Evolutionary conservation across 2,797 vertebrate genomes (phyloP).

Genomic region (Melanotaenia parkinsoni): DNA sequence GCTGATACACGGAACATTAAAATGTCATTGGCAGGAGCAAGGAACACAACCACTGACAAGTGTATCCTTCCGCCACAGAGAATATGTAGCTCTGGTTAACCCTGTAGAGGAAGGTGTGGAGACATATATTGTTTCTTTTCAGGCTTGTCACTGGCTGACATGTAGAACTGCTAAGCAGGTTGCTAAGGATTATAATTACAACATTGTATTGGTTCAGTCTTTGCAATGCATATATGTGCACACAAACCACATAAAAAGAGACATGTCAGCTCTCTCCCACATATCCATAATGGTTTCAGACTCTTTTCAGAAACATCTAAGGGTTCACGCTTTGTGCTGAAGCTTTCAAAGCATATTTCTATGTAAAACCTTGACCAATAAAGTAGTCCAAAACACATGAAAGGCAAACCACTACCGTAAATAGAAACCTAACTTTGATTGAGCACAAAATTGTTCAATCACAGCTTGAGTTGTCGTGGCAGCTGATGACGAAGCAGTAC

Average conservation of each 20-base stretch:
- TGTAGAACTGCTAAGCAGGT: neutral
- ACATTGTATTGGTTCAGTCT: neutral
- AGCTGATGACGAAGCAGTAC: conserved; percentile 49
- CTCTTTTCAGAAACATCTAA: neutral
- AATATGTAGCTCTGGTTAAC: neutral
- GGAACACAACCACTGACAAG: conserved; percentile 63
- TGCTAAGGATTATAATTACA: neutral
- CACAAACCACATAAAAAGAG: neutral
- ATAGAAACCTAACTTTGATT: conserved; percentile 67
- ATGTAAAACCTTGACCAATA: conserved; percentile 33
- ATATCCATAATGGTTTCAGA: neutral
- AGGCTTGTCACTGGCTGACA: neutral
- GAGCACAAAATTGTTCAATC: conserved; percentile 67
- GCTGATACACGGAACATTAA: conserved; percentile 62
- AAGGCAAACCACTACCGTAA: conserved; percentile 77
- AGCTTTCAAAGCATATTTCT: conserved; percentile 12
- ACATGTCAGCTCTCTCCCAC: neutral
- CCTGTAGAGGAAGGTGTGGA: neutral
- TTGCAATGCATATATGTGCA: neutral
- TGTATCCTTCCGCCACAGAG: conserved; percentile 69
- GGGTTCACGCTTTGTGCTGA: neutral
- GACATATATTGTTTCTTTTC: conserved; percentile 17
- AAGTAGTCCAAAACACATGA: conserved; percentile 69
- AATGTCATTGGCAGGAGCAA: conserved; percentile 62
- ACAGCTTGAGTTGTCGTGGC: neutral